Evolutionary conservation across 2,888 invertebrate genomes (phyloP), one percentile per base, ranked within the genome.

Genomic region (Sinohyriopsis cumingii): DNA sequence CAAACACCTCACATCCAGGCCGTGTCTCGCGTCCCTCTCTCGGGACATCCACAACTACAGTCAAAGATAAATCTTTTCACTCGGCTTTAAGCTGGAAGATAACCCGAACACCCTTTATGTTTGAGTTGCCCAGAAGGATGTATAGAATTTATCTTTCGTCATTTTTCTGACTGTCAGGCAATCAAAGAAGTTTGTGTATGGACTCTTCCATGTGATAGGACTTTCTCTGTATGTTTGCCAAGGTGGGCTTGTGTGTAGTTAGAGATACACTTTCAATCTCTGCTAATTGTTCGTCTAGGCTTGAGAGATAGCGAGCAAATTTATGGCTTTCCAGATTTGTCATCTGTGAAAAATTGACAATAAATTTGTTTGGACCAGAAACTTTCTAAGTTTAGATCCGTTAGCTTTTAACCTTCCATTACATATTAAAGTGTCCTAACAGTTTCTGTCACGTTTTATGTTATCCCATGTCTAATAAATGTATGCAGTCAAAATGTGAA

Each of bases 81-180:
- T 65, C n/a, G n/a, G 55, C 69, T 65, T 24, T 67, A 63, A 72
- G 60, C 24, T 64, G 57, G 73, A 78, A 70, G 75, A 78, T 78
- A 78, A 78, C 78, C 75, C 63, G 33, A 69, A 67, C 68, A 68
- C 71, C 65, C 61, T 60, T 64, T 55, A 54, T 72, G 72, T 75
- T 73, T 73, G 73, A 75, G 75, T 78, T 75, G 75, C 73, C 69
- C 73, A 60, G 77, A 59, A 73, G 67, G 67, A 66, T 63, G 66
- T 71, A 65, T 71, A 57, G 68, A 75, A 73, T 77, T 77, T 71
- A 77, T 77, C 77, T 73, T 66, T 60, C 59, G 15, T 68, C 68
- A 54, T 75, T 73, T 74, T 65, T 55, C 33, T 57, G 28, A 77
- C 71, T 77, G 77, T 77, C 77, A 77, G n/a, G 28, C 56, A 45